A percentile compares a stretch with the other conserved stretches of the same genome.
phyloP scores from a whole-genome alignment of 2,888 invertebrate species.

The Cyclophora punctaria region DNA sequence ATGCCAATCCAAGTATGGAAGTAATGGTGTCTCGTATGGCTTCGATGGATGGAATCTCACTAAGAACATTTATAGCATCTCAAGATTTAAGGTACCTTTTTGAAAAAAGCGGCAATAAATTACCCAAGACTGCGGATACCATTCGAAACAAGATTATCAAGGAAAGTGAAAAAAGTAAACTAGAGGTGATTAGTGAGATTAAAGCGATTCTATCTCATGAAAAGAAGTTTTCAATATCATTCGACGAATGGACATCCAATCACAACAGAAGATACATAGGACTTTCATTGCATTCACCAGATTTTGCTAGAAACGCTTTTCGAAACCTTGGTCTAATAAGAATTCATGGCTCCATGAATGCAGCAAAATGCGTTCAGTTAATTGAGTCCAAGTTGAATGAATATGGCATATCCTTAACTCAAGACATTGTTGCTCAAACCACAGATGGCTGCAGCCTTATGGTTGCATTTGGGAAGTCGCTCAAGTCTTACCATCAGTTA shows the following conservation, averaged over 20 bases:
- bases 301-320: background rate
- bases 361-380: background rate
- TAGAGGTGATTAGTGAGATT: background rate
- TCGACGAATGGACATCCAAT: conserved; percentile 7
- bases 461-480: conserved; percentile 9
- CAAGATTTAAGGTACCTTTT: too few species aligned
- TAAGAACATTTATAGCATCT: too few species aligned
- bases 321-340: too few species aligned
- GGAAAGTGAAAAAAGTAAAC: background rate
- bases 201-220: background rate
- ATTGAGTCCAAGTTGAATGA: conserved; percentile 1
- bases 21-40: too few species aligned
- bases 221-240: conserved; percentile 5
- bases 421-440: conserved; percentile 12
- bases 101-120: too few species aligned
- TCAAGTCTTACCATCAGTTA: conserved; percentile 14
- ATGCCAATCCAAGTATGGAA: too few species aligned
- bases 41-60: too few species aligned
- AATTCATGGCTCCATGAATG: background rate
- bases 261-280: conserved; percentile 4
- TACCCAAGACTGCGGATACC: too few species aligned
- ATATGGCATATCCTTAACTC: conserved; percentile 8
- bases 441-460: conserved; percentile 10
- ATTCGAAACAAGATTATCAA: too few species aligned
- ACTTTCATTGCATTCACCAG: conserved; percentile 1